phyloP scores from a whole-genome alignment of 2,113 vertebrate species.

The Lasiurus cinereus region DNA sequence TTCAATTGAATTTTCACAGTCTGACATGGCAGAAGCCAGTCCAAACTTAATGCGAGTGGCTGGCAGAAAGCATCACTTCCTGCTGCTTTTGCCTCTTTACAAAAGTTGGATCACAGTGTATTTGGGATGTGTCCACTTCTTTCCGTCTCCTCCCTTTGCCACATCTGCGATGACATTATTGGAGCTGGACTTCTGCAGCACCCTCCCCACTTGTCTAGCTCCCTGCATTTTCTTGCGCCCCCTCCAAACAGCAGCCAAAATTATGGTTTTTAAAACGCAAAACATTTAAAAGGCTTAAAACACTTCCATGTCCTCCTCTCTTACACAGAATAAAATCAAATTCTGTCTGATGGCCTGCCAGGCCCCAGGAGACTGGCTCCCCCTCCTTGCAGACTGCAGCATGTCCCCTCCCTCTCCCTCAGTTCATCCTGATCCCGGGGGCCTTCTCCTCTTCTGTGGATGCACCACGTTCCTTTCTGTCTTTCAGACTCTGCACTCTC shows the following conservation, averaged over 20 bases:
- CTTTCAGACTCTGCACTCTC: not conserved
- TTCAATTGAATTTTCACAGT: slow-evolving; percentile 67
- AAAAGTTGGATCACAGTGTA: not conserved
- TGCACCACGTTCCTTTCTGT: too few relatives aligned
- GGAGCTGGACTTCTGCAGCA: not conserved
- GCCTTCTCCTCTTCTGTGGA: not conserved
- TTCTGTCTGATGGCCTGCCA: not conserved
- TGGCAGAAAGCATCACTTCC: slow-evolving; percentile 39
- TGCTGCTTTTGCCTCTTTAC: slow-evolving; percentile 13
- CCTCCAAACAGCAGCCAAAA: not conserved
- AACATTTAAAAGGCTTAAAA: not conserved
- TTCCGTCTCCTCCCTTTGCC: not conserved
- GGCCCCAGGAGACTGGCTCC: accelerated
- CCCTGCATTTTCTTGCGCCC: not conserved
- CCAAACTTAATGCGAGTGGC: slow-evolving; percentile 67
- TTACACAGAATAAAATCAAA: not conserved
- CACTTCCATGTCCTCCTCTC: not conserved
- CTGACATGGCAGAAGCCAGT: slow-evolving; percentile 66
- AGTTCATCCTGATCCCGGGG: not conserved
- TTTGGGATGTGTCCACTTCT: not conserved
- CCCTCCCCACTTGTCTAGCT: not conserved
- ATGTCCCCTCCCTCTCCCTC: too few relatives aligned
- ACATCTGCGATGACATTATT: accelerated
- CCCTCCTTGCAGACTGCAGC: not conserved
- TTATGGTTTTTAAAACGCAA: not conserved